A percentile compares a stretch with the other conserved stretches of the same genome.
Evolutionary conservation across 2,113 vertebrate genomes (phyloP).

Genomic region (Eurypyga helias): DNA sequence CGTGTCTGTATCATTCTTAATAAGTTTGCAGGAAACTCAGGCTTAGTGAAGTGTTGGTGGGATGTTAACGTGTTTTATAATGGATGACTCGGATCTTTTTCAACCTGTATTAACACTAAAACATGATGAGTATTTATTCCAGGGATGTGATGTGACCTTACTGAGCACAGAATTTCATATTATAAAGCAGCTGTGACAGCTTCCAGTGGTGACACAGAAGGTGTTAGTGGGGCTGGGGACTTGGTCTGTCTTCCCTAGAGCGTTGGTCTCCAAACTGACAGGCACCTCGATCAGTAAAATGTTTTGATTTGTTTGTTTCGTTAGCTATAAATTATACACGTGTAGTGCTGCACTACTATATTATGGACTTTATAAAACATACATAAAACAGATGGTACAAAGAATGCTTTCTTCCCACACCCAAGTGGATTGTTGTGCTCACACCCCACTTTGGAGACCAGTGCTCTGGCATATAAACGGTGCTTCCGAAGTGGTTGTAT

Average conservation of each 20-base stretch:
- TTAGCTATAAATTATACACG: not conserved
- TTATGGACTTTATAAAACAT: not conserved
- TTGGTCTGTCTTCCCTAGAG: not conserved
- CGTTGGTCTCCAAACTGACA: not conserved
- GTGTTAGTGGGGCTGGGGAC: not conserved
- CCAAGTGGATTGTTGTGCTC: not conserved
- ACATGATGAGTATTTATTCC: not conserved
- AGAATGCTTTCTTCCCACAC: not conserved
- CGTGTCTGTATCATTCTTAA: not conserved
- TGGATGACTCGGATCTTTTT: not conserved
- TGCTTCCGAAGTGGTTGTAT: not conserved
- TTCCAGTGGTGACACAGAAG: not conserved
- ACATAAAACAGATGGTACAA: not conserved
- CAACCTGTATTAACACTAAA: not conserved
- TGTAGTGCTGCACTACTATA: not conserved
- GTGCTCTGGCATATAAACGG: not conserved
- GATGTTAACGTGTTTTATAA: not conserved
- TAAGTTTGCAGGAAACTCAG: not conserved
- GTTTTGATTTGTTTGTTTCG: not conserved
- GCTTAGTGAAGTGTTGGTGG: not conserved
- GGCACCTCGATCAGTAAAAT: not conserved
- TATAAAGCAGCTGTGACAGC: not conserved
- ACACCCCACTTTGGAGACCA: not conserved
- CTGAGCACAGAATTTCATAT: not conserved
- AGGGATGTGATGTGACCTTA: not conserved